These are phyloP conservation scores for Solenodon paradoxus DNA, from an alignment of 2,113 vertebrate genomes.

Conservation along the genomic window DNA sequence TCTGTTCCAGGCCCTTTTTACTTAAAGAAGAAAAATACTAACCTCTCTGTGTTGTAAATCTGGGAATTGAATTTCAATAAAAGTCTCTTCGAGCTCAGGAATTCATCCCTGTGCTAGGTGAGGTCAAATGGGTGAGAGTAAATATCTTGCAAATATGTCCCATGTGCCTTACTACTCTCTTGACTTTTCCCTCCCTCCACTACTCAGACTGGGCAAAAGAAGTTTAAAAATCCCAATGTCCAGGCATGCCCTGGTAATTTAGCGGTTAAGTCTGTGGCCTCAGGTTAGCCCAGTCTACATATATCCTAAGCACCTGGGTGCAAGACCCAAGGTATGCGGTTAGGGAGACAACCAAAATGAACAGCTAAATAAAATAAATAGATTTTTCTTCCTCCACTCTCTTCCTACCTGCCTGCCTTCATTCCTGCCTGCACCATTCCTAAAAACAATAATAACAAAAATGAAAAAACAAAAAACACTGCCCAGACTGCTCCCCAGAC, in stretches of 20 bases:
- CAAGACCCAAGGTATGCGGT: too few relatives aligned
- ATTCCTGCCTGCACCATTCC: too few relatives aligned
- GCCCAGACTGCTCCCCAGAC: neutral
- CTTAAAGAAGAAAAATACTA: slow-evolving; percentile 34
- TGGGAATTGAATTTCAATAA: neutral
- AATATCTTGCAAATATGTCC: neutral
- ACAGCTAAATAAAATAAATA: too few relatives aligned
- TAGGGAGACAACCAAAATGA: too few relatives aligned
- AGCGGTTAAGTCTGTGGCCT: too few relatives aligned
- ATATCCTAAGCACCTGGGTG: too few relatives aligned
- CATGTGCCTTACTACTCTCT: neutral
- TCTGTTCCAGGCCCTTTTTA: slow-evolving; percentile 19
- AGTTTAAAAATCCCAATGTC: neutral
- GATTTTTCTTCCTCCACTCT: too few relatives aligned
- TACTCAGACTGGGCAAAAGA: neutral
- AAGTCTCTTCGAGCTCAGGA: neutral
- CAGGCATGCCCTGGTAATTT: too few relatives aligned
- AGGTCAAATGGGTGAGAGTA: neutral
- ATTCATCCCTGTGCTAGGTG: neutral
- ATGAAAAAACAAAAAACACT: neutral
- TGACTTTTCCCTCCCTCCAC: neutral
- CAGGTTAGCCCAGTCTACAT: too few relatives aligned
- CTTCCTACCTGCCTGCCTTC: too few relatives aligned
- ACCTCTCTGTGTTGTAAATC: neutral
- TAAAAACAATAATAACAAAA: too few relatives aligned